Evolutionary conservation across 2,797 vertebrate genomes (phyloP), one percentile per base, ranked within the genome.

Genomic region (Syndactyla subalaris): DNA sequence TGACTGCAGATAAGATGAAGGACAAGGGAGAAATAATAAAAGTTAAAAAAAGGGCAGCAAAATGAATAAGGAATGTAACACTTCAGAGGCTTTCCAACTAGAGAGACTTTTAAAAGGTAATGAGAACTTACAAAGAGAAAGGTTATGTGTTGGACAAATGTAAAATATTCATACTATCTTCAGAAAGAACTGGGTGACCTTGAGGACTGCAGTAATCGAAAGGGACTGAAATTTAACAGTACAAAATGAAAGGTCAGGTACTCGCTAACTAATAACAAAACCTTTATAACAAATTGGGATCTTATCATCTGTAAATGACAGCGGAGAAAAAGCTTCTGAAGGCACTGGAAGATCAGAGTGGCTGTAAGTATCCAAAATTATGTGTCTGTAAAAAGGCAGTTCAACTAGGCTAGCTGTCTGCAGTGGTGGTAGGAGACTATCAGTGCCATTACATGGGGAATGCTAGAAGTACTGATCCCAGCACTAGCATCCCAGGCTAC

Each of bases 131-230:
- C 46, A 77, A 74, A 89, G 77, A 52, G 78, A 96, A 90, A 92
- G 68, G 74, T 76, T 79, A 88, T 89, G 45, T 65, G 92, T 91
- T 94, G 94, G 79, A 57, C 82, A 92, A 90, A 88, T 76, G 73
- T 89, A 78, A 93, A 85, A 88, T 94, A 92, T 90, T 95, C 93
- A 96, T 95, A 66, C 27, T 10, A n/a, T 70, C 88, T 94, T 76
- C 71, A 81, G 70, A 85, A 93, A 78, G 76, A 90, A 67, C 29
- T 79, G 51, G 14, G 43, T 90, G 88, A 95, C 92, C 88, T 95
- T 95, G 95, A 94, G 63, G 32, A 90, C 66, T 34, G 26, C 85
- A 88, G 32, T 93, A 92, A 95, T 90, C 3, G 5, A 90, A 95
- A 88, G 21, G 51, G 70, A 92, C 43, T 90, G 80, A 82, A 97